Conservation (phyloP, 2,113 vertebrate genomes). For the Dipodomys spectabilis region DNA sequence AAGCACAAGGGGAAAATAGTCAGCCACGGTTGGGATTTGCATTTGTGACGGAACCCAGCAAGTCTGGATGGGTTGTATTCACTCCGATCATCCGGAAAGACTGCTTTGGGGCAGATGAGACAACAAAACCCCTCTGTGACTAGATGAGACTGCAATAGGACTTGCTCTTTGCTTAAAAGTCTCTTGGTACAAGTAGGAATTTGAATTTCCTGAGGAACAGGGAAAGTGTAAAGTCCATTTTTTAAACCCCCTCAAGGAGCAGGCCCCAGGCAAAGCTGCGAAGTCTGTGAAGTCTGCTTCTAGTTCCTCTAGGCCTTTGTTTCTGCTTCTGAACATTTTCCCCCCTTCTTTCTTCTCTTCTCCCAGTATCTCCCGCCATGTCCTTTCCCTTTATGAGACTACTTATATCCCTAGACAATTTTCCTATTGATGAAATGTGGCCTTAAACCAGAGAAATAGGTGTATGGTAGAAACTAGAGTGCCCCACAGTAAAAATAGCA, state of each 20-base stretch:
- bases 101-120: background rate
- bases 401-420: background rate
- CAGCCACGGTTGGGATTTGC: background rate
- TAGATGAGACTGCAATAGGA: background rate
- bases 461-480: background rate
- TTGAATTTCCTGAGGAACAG: constrained; percentile 31
- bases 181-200: constrained; percentile 51
- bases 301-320: background rate
- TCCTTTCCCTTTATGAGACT: background rate
- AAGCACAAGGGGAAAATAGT: background rate
- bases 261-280: background rate
- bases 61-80: background rate
- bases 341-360: background rate
- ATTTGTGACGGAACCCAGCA: background rate
- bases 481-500: background rate
- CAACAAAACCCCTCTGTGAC: background rate
- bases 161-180: constrained; percentile 34
- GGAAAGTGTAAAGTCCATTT: constrained; percentile 1
- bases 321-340: background rate
- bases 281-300: background rate
- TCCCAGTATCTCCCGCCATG: background rate
- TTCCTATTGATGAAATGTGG: background rate
- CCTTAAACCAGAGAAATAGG: background rate
- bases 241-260: constrained; percentile 24
- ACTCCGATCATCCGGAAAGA: background rate